These are phyloP conservation scores for Agriopis leucophaearia DNA, from an alignment of 2,888 invertebrate species.

Conservation along the genomic window DNA sequence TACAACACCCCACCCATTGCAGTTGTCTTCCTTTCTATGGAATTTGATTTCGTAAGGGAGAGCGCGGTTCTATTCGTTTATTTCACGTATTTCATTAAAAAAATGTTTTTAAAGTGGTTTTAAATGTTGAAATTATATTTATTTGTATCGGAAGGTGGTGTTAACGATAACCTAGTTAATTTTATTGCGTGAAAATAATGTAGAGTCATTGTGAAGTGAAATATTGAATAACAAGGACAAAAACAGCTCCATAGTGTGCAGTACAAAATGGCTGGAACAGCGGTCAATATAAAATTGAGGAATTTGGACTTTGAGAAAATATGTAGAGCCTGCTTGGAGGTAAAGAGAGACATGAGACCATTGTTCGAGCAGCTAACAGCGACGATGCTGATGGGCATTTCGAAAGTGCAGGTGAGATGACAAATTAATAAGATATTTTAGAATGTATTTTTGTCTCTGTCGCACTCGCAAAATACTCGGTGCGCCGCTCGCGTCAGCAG, in stretches of 20 bases:
- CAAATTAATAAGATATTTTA: constrained; percentile 67
- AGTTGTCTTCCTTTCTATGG: constrained; percentile 61
- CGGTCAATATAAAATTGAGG: constrained; percentile 60
- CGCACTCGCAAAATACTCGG: constrained; percentile 56
- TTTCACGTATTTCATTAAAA: constrained; percentile 40
- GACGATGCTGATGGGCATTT: constrained; percentile 88
- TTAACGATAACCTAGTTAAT: constrained; percentile 21
- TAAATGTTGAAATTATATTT: constrained; percentile 1
- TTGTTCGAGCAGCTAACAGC: constrained; percentile 88
- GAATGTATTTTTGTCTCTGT: constrained; percentile 77
- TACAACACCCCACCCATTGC: constrained; percentile 63
- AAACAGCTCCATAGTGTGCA: constrained; percentile 67
- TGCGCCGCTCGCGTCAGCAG: constrained; percentile 58
- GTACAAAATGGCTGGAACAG: constrained; percentile 77
- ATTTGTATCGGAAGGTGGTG: neutral
- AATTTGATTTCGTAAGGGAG: constrained; percentile 64
- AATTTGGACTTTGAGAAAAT: constrained; percentile 86
- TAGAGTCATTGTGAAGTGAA: constrained; percentile 44
- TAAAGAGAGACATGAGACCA: constrained; percentile 89
- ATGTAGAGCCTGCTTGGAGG: constrained; percentile 88
- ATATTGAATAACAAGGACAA: constrained; percentile 72
- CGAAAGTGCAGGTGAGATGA: constrained; percentile 86
- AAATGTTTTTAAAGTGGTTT: constrained; percentile 1
- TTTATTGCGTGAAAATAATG: constrained; percentile 32
- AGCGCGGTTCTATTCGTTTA: constrained; percentile 47